Evolutionary conservation across 2,888 invertebrate genomes (phyloP), one percentile per base, ranked within the genome.

Genomic region (Meghimatium bilineatum): DNA sequence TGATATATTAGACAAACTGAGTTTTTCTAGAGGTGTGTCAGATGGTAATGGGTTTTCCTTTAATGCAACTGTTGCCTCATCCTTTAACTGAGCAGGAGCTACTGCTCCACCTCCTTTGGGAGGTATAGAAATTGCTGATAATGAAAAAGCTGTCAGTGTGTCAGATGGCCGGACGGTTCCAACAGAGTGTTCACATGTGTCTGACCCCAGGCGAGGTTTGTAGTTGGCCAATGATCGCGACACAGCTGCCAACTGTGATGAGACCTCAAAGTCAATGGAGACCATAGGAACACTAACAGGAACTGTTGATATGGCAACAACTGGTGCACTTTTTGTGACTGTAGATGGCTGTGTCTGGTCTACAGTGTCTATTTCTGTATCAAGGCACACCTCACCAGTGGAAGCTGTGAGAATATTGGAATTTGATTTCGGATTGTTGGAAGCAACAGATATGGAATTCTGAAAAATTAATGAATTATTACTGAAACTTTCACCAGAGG

Each of bases 351-450:
- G 49, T 69, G 82, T 44, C 44, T 69, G 60, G 44, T 38, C 49
- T 56, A 77, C 80, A n/a, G 44, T 44, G 12, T 12, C 44, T 44
- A 44, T 44, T 23, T 26, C 36, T 32, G 85, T 76, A 56, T 83
- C 81, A 38, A 83, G 80, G 44, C 86, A 83, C 8, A 86, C 88
- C 0, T 87, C 88, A 86, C 87, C 87, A 52, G 82, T 77, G 75
- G 85, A 87, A 36, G 71, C 80, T 49, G 79, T 76, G 38, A 79
- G 38, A 14, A 86, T 87, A 60, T 80, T 79, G 76, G 85, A 86
- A 32, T 63, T 67, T 34, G 74, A 75, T 49, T 83, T 23, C 75
- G 26, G 66, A 75, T 69, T 80, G 0, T 36, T 36, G 23, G 78
- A 63, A n/a, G 44, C 29, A 49, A 8, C 1, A 44, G 44, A 29